A percentile compares a stretch with the other conserved stretches of the same genome.
phyloP scores from a whole-genome alignment of 2,888 invertebrate species.

The Kryphioiulus occultus region DNA sequence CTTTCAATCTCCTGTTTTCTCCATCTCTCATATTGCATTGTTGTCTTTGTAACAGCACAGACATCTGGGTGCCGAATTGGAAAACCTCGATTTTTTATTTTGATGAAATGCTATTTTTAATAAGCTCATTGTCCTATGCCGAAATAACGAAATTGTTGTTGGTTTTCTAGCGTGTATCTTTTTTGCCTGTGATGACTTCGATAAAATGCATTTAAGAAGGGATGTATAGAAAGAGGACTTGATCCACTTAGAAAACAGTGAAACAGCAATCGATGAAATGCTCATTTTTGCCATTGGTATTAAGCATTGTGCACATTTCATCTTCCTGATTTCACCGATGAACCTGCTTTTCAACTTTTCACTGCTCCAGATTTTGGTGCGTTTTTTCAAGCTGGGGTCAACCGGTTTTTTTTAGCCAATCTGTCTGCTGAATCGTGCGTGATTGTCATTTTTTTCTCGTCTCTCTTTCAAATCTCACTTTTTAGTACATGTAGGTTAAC shows the following conservation, averaged over 20 bases:
- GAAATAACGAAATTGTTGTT: not conserved
- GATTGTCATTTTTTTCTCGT: not conserved
- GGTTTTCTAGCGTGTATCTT: not conserved
- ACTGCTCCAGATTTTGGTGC: not conserved
- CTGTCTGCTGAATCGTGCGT: not conserved
- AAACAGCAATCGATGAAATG: not conserved
- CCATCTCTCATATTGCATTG: not conserved
- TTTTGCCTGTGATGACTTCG: not conserved
- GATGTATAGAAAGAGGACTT: not conserved
- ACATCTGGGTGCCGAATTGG: not conserved
- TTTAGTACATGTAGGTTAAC: not conserved
- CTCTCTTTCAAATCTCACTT: not conserved
- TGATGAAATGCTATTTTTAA: not conserved
- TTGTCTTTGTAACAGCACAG: not conserved
- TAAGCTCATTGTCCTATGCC: not conserved
- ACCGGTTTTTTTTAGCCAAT: not conserved
- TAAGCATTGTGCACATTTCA: not conserved
- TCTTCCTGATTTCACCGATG: constrained; percentile 11
- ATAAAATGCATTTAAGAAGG: not conserved
- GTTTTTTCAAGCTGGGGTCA: not conserved
- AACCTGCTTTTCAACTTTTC: not conserved
- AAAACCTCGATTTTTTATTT: not conserved
- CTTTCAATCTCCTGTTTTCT: not conserved
- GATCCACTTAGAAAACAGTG: not conserved
- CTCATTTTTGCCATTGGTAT: not conserved